Evolutionary conservation across 1,140 invertebrate genomes (phyloP).

Genomic region (Belonocnema kinseyi): DNA sequence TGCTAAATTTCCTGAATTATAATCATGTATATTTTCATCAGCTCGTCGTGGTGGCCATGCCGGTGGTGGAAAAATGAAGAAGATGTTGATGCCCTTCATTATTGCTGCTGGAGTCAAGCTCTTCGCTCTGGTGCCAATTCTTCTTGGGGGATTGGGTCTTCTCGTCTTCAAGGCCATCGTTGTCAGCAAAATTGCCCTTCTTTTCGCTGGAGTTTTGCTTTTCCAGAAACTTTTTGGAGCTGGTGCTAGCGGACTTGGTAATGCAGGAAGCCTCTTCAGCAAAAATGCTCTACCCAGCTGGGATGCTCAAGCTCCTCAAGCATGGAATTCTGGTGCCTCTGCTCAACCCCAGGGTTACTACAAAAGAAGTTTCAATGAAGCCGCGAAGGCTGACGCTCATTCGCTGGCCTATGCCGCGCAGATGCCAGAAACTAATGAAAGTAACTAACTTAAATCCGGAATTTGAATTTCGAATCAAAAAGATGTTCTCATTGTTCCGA

Average conservation of each 20-base stretch:
- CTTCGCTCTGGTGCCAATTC: conserved; percentile 81
- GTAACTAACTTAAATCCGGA: conserved; percentile 40
- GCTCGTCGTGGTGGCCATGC: conserved; percentile 71
- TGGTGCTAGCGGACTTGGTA: conserved; percentile 67
- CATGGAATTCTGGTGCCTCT: conserved; percentile 69
- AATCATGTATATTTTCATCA: conserved; percentile 60
- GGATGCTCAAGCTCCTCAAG: conserved; percentile 61
- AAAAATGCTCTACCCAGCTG: conserved; percentile 44
- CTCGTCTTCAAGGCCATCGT: conserved; percentile 85
- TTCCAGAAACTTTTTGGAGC: conserved; percentile 81
- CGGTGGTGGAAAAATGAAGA: conserved; percentile 80
- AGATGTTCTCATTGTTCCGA: conserved; percentile 45
- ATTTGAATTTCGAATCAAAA: conserved; percentile 35
- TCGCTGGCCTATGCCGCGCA: conserved; percentile 79
- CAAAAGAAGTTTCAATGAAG: conserved; percentile 75
- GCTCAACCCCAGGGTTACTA: conserved; percentile 77
- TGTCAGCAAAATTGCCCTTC: conserved; percentile 84
- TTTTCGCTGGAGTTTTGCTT: conserved; percentile 81
- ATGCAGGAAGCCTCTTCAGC: conserved; percentile 63
- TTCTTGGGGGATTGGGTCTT: conserved; percentile 82
- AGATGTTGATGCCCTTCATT: conserved; percentile 80
- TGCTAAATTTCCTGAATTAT: too few species aligned
- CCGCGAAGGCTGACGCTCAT: conserved; percentile 76
- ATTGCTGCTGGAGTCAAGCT: conserved; percentile 82
- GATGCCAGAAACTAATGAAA: conserved; percentile 46